Base-by-base conservation (phyloP, 2,113 vertebrate species). In the Sterna hirundo region DNA sequence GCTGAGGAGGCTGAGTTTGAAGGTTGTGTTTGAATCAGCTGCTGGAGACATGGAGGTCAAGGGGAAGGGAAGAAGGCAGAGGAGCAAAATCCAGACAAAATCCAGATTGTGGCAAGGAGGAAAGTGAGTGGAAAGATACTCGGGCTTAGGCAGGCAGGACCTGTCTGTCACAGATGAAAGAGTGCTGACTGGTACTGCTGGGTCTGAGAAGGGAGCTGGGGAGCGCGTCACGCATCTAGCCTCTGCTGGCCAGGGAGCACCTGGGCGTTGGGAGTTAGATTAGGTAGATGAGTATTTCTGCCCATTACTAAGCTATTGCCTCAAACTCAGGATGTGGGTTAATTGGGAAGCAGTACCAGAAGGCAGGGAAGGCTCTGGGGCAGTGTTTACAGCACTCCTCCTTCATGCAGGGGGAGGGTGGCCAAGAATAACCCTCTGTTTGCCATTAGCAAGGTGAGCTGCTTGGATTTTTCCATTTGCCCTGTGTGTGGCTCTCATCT, bases 391-490 rank as follows among this genome's bases (percentile, higher is more conserved):
- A 89, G 78, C 74, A 64, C 62, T 89, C 19, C 11, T 89, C 80
- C 54, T 66, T 62, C 13, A 54, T 68, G 70, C 71, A 46, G 46
- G 42, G 58, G 1, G 14, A 80, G 16, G 44, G 34, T 86, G 75
- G 88, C 86, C 88, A 93, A 91, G 81, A 96, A 95, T 74, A 97
- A 91, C 64, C 70, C n/a, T 94, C 49, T 15, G 9, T 65, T 69
- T 91, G 81, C 78, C 57, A 36, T 62, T 34, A 83, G 46, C 78
- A 90, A 89, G 86, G 89, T 91, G 74, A 83, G 44, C 69, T 85
- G 49, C 9, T 66, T 82, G 97, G 93, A 87, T 95, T 97, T 97
- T 97, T 97, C 97, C 97, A 94, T 46, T 80, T 90, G 69, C 55
- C 93, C 81, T 80, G 83, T 36, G 44, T 93, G 70, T 69, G 75